Evolutionary conservation across 2,888 invertebrate genomes (phyloP).

Genomic region (Erynnis tages): DNA sequence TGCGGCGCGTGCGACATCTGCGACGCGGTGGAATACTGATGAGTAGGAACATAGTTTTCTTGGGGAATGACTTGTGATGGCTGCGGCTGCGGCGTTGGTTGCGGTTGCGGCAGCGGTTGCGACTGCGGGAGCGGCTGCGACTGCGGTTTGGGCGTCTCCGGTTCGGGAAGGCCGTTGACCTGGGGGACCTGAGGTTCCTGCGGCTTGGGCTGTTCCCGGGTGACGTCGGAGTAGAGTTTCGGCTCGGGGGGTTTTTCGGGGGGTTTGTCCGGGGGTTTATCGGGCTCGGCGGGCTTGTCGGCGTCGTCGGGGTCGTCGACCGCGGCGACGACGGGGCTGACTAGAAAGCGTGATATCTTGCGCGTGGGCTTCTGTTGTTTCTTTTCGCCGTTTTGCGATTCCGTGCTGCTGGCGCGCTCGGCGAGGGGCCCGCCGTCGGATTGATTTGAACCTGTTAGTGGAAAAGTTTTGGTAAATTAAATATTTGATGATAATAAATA

Average conservation of each 20-base stretch:
- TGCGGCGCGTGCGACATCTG: slow-evolving; percentile 45
- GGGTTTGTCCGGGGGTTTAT: slow-evolving; percentile 71
- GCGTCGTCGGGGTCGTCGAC: slow-evolving; percentile 77
- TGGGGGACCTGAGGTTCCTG: slow-evolving; percentile 29
- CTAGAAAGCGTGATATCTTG: slow-evolving; percentile 90
- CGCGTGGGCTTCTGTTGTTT: slow-evolving; percentile 81
- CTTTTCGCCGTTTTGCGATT: slow-evolving; percentile 63
- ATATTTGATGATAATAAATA: no score
- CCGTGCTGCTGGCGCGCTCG: slow-evolving; percentile 65
- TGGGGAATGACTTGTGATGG: slow-evolving; percentile 39
- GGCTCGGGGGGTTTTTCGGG: slow-evolving; percentile 18
- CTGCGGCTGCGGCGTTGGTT: slow-evolving; percentile 12
- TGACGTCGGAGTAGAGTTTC: slow-evolving; percentile 37
- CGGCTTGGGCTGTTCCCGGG: slow-evolving; percentile 34
- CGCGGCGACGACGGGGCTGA: slow-evolving; percentile 90
- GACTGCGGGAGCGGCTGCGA: background rate
- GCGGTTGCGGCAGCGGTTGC: background rate
- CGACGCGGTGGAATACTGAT: slow-evolving; percentile 56
- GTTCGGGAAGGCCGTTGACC: slow-evolving; percentile 54
- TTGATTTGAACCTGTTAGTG: slow-evolving; percentile 65
- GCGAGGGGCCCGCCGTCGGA: slow-evolving; percentile 68
- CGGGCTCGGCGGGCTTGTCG: slow-evolving; percentile 8
- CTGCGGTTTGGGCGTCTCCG: slow-evolving; percentile 32
- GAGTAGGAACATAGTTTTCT: slow-evolving; percentile 55
- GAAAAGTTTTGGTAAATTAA: no score